Conservation (phyloP, 2,797 vertebrate species). For the Danionella dracula region DNA sequence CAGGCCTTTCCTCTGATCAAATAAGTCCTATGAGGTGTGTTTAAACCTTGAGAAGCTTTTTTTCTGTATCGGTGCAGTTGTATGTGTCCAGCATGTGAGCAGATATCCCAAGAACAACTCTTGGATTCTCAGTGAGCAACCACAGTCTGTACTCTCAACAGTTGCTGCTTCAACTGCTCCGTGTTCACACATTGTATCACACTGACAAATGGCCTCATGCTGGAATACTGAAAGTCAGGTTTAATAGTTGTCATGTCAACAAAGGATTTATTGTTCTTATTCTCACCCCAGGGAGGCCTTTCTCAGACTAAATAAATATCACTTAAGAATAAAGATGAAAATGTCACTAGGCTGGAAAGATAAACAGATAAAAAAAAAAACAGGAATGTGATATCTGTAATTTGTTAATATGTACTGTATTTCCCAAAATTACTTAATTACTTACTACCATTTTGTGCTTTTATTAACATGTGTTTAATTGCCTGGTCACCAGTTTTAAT, state of each 20-base stretch:
- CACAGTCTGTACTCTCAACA: slow-evolving; percentile 52
- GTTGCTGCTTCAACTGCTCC: slow-evolving; percentile 52
- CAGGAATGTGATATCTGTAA: too few relatives aligned
- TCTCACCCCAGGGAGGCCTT: slow-evolving; percentile 49
- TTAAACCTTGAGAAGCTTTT: too few relatives aligned
- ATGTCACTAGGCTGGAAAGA: slow-evolving; percentile 56
- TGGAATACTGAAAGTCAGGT: slow-evolving; percentile 52
- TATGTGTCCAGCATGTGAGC: slow-evolving; percentile 30
- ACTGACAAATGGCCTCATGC: slow-evolving; percentile 41
- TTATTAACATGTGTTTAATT: neutral
- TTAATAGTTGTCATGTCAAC: slow-evolving; percentile 65
- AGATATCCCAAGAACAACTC: slow-evolving; percentile 13
- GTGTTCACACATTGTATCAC: slow-evolving; percentile 49
- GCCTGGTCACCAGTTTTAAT: too few relatives aligned
- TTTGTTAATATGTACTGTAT: too few relatives aligned
- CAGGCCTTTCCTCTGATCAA: too few relatives aligned
- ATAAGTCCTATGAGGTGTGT: slow-evolving; percentile 14
- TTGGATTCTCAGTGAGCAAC: slow-evolving; percentile 38
- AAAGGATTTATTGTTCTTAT: slow-evolving; percentile 56
- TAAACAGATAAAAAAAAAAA: slow-evolving; percentile 38
- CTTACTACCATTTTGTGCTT: slow-evolving; percentile 8
- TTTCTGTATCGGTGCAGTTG: too few relatives aligned
- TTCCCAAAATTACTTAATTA: too few relatives aligned
- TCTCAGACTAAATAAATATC: slow-evolving; percentile 61
- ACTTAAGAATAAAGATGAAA: slow-evolving; percentile 57